Evolutionary conservation across 2,113 vertebrate species (phyloP).

Genomic region (Epinephelus cyanopodus): DNA sequence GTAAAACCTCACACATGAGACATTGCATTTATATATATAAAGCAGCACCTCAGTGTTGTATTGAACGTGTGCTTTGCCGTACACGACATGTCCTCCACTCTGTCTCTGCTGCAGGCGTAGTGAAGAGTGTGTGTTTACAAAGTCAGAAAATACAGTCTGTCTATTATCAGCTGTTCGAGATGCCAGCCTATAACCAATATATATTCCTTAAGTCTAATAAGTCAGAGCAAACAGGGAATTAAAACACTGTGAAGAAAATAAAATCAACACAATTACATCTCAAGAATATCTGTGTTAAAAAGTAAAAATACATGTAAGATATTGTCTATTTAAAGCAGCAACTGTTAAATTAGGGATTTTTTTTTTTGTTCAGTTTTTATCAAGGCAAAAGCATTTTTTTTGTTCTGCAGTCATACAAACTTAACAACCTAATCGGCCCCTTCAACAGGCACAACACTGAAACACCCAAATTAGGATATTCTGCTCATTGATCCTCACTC

Average conservation of each 20-base stretch:
- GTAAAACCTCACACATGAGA: not conserved
- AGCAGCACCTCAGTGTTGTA: not conserved
- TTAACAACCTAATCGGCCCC: not conserved
- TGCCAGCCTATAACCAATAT: not conserved
- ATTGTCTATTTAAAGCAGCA: not conserved
- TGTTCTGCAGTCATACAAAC: not conserved
- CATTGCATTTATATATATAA: slow-evolving; percentile 7
- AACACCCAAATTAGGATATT: slow-evolving; percentile 7
- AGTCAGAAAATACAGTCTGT: not conserved
- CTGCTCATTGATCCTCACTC: slow-evolving; percentile 25
- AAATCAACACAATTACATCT: too few species aligned
- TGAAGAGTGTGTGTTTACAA: not conserved
- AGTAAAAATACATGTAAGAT: not conserved
- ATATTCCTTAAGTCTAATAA: slow-evolving; percentile 1
- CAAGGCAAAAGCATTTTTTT: not conserved
- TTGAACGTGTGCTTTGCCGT: slow-evolving; percentile 1
- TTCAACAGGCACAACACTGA: not conserved
- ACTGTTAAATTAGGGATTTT: not conserved
- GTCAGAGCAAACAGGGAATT: not conserved
- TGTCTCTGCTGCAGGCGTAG: not conserved
- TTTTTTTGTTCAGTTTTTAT: not conserved
- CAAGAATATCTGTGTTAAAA: not conserved
- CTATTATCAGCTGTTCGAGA: not conserved
- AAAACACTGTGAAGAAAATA: not conserved
- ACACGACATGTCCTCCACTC: slow-evolving; percentile 10